Evolutionary conservation across 2,888 invertebrate species (phyloP), one percentile per base, ranked within the genome.

Genomic region (Chloromyia formosa): DNA sequence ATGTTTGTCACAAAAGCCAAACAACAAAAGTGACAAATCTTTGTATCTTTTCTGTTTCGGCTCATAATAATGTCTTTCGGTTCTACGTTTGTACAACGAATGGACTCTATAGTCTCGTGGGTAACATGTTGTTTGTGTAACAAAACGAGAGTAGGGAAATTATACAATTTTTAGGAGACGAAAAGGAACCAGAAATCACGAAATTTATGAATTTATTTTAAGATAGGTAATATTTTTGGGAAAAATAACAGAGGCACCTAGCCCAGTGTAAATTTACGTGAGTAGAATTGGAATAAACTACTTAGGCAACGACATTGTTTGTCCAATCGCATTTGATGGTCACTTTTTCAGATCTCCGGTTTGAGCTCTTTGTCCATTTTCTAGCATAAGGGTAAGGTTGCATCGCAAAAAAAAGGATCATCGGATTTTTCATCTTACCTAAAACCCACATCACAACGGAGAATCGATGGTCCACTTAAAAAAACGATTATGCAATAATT

Each of bases 191-290:
- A 27, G 1, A 56, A 71, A 16, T 14, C 71, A 71, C 71, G 71
- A 71, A 42, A 40, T 71, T 71, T 71, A 71, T 56, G 40, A 49
- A 71, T 71, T 71, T 20, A 71, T 71, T 56, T 71, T 58, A 5
- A 27, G 18, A 42, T 40, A 14, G 49, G 12, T 18, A 16, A 0
- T 71, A 58, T 14, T 35, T 35, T 35, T 35, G 27, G 7, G 27
- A 18, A 14, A 35, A 3, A 35, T 27, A 54, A 40, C n/a, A n/a
- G n/a, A 20, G 12, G 7, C 40, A 64, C 62, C 62, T 18, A 14
- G 40, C 42, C 62, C n/a, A 40, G 23, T 35, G 7, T 35, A 42
- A n/a, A 16, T 35, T 1, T 35, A 71, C 71, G 71, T 71, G 71
- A 58, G 40, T 12, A 58, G 71, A 71, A 56, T 71, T 27, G 35